Base-by-base conservation (phyloP, 2,113 vertebrate species). In the Ameiurus melas region DNA sequence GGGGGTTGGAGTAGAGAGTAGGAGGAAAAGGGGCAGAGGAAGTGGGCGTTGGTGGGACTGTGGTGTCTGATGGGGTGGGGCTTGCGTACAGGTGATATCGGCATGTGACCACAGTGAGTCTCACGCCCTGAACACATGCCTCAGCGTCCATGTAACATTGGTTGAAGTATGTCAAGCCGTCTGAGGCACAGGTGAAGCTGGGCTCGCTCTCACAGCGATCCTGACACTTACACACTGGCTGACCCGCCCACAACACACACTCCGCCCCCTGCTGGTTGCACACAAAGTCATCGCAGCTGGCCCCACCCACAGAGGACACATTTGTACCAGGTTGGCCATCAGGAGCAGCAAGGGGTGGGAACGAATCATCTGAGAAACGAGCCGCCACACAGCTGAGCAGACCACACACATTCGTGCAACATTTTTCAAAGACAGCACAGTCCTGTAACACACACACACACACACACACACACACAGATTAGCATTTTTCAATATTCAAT, bases 101-200 rank as follows among this genome's bases (percentile, higher is more conserved):
- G 92, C 98, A 99, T 57, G 97, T 94, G 43, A 98, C 96, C 8
- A 97, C 96, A 0, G 94, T 96, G 83, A 99, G 92, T 16, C 92
- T 96, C 84, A 96, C 96, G 3, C 98, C 97, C 0, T 96, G 96
- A 81, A 97, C 94, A 89, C 98, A 99, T 3, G 98, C 98, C 93
- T 99, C 98, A 0, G 97, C 98, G 0, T 99, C 98, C 98, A 99
- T 98, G 95, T 98, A 99, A 96, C 98, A 99, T 89, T 94, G 97
- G 93, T 99, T 99, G 92, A 99, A 99, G 92, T 99, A 99, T 9
- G 98, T 99, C 93, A 99, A 96, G 68, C 98, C 98, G 0, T 99
- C 98, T 0, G 98, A 99, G 39, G 98, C 97, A 0, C 98, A 99
- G 2, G 98, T 99, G 93, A 99, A 99, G 90, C 95, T 97, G 87